phyloP scores from a whole-genome alignment of 2,113 vertebrate genomes.

The Gasterosteus nipponicus region DNA sequence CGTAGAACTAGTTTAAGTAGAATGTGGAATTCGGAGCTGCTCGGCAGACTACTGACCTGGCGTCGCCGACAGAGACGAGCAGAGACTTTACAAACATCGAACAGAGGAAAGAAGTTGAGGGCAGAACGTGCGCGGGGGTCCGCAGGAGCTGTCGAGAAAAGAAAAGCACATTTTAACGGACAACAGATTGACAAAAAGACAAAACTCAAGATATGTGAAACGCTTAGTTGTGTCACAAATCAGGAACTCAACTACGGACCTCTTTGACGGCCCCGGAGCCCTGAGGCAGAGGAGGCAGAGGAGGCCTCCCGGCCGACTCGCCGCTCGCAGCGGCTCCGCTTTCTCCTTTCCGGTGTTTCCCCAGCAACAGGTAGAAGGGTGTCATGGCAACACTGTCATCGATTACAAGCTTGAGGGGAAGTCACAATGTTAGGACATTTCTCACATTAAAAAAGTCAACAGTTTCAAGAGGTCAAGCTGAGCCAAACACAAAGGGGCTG shows the following conservation, averaged over 20 bases:
- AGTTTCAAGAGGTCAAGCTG: background rate
- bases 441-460: background rate
- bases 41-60: slow-evolving; percentile 63
- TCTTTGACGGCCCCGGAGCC: slow-evolving; percentile 85
- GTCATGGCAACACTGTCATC: slow-evolving; percentile 90
- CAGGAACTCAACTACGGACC: slow-evolving; percentile 71
- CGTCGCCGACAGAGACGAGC: slow-evolving; percentile 80
- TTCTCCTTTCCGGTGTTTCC: slow-evolving; percentile 83
- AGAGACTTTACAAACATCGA: slow-evolving; percentile 90
- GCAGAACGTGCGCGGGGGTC: slow-evolving; percentile 93
- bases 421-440: background rate
- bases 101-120: slow-evolving; percentile 90
- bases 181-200: background rate
- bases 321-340: slow-evolving; percentile 33
- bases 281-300: slow-evolving; percentile 75
- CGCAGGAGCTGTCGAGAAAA: slow-evolving; percentile 85
- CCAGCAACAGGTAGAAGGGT: slow-evolving; percentile 90
- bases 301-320: slow-evolving; percentile 51
- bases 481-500: background rate
- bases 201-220: background rate
- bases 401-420: slow-evolving; percentile 81
- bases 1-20: too few species aligned
- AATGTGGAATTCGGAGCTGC: too few species aligned
- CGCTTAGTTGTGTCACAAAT: background rate
- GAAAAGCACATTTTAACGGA: background rate